Base-by-base conservation (phyloP, 2,797 vertebrate genomes). In the Chrosomus eos region DNA sequence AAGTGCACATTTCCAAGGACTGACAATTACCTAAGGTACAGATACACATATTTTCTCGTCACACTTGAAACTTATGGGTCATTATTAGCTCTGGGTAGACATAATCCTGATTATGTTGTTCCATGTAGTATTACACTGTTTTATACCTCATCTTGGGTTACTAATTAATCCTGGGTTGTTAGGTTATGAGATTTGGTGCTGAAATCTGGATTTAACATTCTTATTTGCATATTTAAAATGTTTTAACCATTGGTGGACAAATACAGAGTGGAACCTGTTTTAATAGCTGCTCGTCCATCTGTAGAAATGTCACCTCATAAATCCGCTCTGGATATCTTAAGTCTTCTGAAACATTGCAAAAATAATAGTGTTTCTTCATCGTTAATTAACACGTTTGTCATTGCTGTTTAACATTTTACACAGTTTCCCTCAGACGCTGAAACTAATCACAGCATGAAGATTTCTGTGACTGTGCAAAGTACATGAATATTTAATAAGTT, bases 371-470 rank as follows among this genome's bases (percentile, higher is more conserved):
- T 78, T 62, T 28, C n/a, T 62, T 43, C 55, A 10, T 78, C 9
- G 18, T n/a, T 43, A 16, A 78, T 78, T 43, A 62, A 28, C 55
- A 77, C 7, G 13, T 75, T 55, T 8, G 36, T 60, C 33, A 26
- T 18, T 16, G 14, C 53, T 38, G 14, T 77, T 55, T 6, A 75
- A 55, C 51, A 48, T 55, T 75, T 75, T 38, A 76, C 21, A 38
- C 13, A 5, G 23, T 38, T 58, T 58, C 16, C 9, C 16, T 40
- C 53, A 60, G 36, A 19, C 5, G 14, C 74, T 43, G 16, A 62
- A 77, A 62, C 75, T 77, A 62, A 77, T 43, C 53, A 55, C 51
- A 76, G 51, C 51, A 58, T 76, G 51, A 58, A 40, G 55, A 77
- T 62, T 62, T 77, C 75, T 77, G 36, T 62, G 36, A 77, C 38